Percentiles rank a stretch among this genome's conserved stretches.
These are phyloP conservation scores for Laticauda laticaudata DNA, from an alignment of 2,113 vertebrate genomes.

Conservation along the genomic window DNA sequence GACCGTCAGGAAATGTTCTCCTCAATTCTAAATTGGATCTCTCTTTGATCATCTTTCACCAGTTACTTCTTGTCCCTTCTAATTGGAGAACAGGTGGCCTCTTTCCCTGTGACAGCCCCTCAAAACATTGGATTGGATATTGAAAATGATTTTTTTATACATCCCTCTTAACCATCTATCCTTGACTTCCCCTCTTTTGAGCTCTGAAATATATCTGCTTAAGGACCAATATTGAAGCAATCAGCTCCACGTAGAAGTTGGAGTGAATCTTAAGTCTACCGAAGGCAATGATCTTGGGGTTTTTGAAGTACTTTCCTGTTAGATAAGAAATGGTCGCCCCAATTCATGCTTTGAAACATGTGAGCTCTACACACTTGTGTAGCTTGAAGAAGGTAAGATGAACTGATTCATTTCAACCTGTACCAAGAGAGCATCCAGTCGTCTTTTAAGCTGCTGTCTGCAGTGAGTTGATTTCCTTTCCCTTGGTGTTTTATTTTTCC, in stretches of 20 bases:
- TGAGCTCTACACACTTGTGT: neutral
- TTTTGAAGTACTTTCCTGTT: neutral
- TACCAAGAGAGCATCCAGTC: neutral
- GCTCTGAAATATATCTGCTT: neutral
- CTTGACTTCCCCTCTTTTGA: neutral
- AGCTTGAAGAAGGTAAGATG: neutral
- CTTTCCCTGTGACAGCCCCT: too few relatives aligned
- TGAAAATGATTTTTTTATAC: too few relatives aligned
- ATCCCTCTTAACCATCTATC: too few relatives aligned
- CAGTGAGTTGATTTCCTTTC: neutral
- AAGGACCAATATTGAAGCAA: neutral
- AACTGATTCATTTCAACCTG: neutral
- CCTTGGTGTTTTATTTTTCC: neutral
- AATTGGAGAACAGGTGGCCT: too few relatives aligned
- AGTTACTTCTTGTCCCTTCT: too few relatives aligned
- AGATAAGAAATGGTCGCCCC: neutral
- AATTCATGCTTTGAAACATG: neutral
- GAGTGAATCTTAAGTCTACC: neutral
- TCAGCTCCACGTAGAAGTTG: neutral
- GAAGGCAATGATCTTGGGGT: neutral
- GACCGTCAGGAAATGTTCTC: too few relatives aligned
- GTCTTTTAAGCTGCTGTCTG: neutral
- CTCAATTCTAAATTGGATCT: too few relatives aligned
- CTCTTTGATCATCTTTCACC: too few relatives aligned
- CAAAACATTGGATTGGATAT: too few relatives aligned